Percentiles rank a stretch among this genome's conserved stretches.
phyloP scores from a whole-genome alignment of 2,888 invertebrate species.

The Mesorhabditis spiculigera region DNA sequence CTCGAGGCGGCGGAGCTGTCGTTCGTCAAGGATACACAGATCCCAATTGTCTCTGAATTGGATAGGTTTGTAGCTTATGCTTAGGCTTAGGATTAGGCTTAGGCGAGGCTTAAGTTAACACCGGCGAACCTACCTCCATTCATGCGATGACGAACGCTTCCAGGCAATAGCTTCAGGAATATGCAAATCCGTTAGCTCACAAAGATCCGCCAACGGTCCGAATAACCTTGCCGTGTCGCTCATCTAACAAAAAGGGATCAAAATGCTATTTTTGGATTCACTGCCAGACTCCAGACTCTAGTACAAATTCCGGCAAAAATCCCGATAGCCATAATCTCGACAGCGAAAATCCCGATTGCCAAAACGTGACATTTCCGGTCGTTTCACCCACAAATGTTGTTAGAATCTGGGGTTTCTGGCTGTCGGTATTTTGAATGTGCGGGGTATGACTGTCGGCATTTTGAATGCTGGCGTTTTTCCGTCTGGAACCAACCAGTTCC shows the following conservation, averaged over 20 bases:
- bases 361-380: no score
- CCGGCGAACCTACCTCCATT: neutral
- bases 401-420: no score
- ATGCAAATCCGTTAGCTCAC: constrained; percentile 3
- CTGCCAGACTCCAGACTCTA: no score
- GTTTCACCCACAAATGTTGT: no score
- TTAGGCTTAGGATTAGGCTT: neutral
- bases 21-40: neutral
- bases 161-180: neutral
- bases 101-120: neutral
- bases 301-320: no score
- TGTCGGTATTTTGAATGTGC: no score
- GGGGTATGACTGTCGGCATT: no score
- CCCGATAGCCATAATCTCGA: no score
- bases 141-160: neutral
- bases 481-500: neutral
- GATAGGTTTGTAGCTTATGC: neutral
- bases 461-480: no score
- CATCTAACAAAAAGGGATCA: neutral
- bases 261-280: no score
- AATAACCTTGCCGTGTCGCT: neutral
- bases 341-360: no score
- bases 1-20: neutral
- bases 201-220: neutral
- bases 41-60: constrained; percentile 2